Conservation (phyloP, 2,113 vertebrate species). For the Illadopsis cleaveri region DNA sequence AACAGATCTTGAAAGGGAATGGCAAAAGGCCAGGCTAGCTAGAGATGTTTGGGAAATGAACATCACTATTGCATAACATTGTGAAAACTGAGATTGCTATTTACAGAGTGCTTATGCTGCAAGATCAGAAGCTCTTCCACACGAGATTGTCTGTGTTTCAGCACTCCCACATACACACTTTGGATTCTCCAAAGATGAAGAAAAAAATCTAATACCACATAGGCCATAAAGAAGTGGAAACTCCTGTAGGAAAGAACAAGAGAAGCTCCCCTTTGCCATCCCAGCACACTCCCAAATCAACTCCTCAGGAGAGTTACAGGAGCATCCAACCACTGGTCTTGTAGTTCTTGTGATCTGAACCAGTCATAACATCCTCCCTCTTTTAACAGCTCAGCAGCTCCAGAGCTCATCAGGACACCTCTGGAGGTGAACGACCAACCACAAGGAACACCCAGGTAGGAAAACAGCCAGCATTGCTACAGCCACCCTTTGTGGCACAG, state of each 20-base stretch:
- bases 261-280: background rate
- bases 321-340: background rate
- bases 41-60: constrained; percentile 37
- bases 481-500: background rate
- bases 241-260: background rate
- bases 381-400: background rate
- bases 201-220: background rate
- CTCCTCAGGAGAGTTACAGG: background rate
- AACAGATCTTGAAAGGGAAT: constrained; percentile 26
- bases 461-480: background rate
- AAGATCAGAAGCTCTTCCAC: constrained; percentile 1
- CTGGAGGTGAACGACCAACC: background rate
- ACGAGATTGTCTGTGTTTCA: background rate
- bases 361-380: background rate
- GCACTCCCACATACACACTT: background rate
- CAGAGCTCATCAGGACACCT: background rate
- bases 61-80: constrained; percentile 2
- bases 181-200: background rate
- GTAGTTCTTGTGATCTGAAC: background rate
- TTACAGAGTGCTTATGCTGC: constrained; percentile 3
- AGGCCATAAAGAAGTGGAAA: background rate
- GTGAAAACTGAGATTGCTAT: constrained; percentile 46
- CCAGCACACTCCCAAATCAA: background rate
- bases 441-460: background rate
- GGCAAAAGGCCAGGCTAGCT: constrained; percentile 40